Percentiles rank a stretch among this genome's conserved stretches.
phyloP scores from a whole-genome alignment of 2,797 vertebrate species.

The Artibeus lituratus region DNA sequence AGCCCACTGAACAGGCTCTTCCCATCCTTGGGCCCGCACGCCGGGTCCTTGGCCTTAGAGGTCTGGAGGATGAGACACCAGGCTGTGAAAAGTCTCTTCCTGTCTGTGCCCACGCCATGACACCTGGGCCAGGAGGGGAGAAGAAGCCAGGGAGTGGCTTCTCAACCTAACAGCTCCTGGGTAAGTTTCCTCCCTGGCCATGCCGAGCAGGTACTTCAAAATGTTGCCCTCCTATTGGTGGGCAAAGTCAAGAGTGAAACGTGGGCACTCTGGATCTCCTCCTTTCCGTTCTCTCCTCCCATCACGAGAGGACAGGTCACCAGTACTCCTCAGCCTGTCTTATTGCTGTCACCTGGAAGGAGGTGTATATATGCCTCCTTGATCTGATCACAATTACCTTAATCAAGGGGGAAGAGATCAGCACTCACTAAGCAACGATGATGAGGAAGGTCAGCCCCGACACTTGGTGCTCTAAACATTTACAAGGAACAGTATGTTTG shows the following conservation, averaged over 20 bases:
- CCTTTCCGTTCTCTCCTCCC: background rate
- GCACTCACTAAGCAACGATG: accelerated
- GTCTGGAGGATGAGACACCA: slow-evolving; percentile 78
- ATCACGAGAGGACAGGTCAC: background rate
- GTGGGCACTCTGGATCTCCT: background rate
- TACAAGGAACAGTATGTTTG: background rate
- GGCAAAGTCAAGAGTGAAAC: background rate
- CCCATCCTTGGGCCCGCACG: slow-evolving; percentile 81
- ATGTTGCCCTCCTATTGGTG: background rate
- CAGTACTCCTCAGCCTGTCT: background rate
- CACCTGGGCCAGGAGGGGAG: background rate
- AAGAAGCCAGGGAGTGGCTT: background rate
- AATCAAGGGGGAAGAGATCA: background rate
- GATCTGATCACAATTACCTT: background rate
- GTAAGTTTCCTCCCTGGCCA: background rate
- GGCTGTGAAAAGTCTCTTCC: background rate
- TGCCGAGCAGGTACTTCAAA: background rate
- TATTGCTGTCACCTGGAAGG: background rate
- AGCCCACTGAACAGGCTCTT: slow-evolving; percentile 79
- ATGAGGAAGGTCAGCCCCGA: background rate
- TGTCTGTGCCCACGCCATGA: background rate
- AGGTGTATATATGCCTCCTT: background rate
- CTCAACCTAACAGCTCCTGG: background rate
- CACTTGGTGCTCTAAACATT: background rate
- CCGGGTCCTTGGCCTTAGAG: slow-evolving; percentile 87